phyloP scores from a whole-genome alignment of 1,140 invertebrate genomes.

The Dinoponera quadriceps region DNA sequence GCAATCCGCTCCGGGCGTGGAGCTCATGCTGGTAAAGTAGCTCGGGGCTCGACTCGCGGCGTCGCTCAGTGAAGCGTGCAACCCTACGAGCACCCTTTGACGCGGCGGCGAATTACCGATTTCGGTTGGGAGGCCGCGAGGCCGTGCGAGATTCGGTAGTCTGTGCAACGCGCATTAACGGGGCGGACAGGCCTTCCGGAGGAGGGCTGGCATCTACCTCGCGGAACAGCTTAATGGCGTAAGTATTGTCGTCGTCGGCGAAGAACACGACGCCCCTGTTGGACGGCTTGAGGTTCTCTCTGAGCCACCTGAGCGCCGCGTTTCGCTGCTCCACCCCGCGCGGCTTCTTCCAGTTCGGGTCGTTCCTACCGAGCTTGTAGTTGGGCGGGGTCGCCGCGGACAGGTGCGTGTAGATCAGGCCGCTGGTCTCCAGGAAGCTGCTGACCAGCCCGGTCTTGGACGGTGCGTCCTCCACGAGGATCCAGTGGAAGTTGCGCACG shows the following conservation, averaged over 20 bases:
- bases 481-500: constrained; percentile 97
- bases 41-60: no score
- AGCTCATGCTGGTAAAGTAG: no score
- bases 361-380: constrained; percentile 89
- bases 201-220: constrained; percentile 90
- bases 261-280: constrained; percentile 95
- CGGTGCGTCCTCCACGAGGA: constrained; percentile 95
- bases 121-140: no score
- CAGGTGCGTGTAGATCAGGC: constrained; percentile 92
- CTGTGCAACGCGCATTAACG: no score
- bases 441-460: constrained; percentile 92
- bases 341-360: constrained; percentile 96
- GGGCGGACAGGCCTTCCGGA: no score
- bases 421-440: constrained; percentile 91
- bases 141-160: no score
- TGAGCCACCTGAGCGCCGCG: constrained; percentile 94
- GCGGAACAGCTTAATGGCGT: constrained; percentile 94
- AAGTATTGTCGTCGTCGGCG: constrained; percentile 99
- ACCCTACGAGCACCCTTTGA: no score
- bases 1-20: no score
- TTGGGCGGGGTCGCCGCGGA: constrained; percentile 86
- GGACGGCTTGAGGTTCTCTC: constrained; percentile 87
- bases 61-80: no score
- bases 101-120: no score
- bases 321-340: constrained; percentile 98